phyloP scores from a whole-genome alignment of 2,797 vertebrate genomes.

The Threskiornis aethiopicus region DNA sequence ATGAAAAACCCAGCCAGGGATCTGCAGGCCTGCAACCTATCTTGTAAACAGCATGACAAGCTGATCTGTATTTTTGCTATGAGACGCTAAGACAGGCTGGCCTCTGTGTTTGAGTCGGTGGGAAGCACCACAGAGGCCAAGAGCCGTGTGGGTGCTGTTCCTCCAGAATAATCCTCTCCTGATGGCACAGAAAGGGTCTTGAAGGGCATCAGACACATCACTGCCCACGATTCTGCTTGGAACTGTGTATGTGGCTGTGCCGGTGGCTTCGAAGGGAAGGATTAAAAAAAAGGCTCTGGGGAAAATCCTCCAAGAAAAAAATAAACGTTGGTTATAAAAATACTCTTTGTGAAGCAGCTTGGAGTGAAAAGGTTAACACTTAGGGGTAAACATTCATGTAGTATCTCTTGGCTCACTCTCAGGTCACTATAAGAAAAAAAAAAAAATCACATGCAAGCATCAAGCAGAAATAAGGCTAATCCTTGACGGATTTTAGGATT shows the following conservation, averaged over 20 bases:
- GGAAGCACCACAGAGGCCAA: not conserved
- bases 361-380: not conserved
- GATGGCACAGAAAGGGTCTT: not conserved
- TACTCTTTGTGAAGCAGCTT: not conserved
- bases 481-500: not conserved
- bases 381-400: not conserved
- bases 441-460: not conserved
- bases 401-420: not conserved
- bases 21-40: not conserved
- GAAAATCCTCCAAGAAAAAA: not conserved
- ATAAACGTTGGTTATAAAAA: not conserved
- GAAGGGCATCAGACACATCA: not conserved
- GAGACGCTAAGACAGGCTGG: not conserved
- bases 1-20: not conserved
- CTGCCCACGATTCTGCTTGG: fast-evolving
- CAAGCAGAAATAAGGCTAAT: not conserved
- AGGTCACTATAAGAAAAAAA: not conserved
- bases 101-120: not conserved
- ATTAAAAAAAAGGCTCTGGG: not conserved
- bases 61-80: not conserved
- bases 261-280: not conserved
- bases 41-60: not conserved
- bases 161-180: not conserved
- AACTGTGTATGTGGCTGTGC: not conserved
- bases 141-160: not conserved